These are phyloP conservation scores for Pseudomugil tenellus DNA, from an alignment of 2,797 vertebrate species.

Conservation along the genomic window DNA sequence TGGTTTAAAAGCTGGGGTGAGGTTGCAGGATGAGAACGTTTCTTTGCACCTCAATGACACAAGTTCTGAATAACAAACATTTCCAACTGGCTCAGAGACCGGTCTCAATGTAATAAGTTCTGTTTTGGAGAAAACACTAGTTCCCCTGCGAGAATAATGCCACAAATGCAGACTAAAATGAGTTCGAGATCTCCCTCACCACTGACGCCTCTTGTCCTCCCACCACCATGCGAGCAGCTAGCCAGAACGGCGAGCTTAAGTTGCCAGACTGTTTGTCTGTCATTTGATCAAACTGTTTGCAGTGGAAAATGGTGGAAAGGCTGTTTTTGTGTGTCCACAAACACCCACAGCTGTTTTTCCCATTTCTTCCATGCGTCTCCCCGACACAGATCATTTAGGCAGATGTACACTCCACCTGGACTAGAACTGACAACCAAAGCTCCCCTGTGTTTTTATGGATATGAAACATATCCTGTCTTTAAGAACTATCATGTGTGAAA, in stretches of 20 bases:
- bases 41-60: constrained; percentile 12
- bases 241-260: constrained; percentile 47
- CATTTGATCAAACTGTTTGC: constrained; percentile 52
- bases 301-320: constrained; percentile 56
- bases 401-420: constrained; percentile 70
- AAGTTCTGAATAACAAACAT: constrained; percentile 25
- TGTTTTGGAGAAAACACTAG: constrained; percentile 18
- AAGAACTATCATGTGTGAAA: constrained; percentile 43
- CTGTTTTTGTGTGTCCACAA: constrained; percentile 52
- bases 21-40: background rate
- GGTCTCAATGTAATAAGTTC: constrained; percentile 21
- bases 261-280: constrained; percentile 49
- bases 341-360: constrained; percentile 67
- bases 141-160: constrained; percentile 22
- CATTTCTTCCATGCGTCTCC: constrained; percentile 55
- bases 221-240: constrained; percentile 30
- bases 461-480: constrained; percentile 61
- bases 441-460: constrained; percentile 51
- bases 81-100: constrained; percentile 9
- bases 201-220: constrained; percentile 46
- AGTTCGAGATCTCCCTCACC: constrained; percentile 39
- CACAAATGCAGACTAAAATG: constrained; percentile 49
- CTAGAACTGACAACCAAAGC: constrained; percentile 44
- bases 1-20: constrained; percentile 9
- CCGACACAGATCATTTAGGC: constrained; percentile 58